Percentiles rank a stretch among this genome's conserved stretches.
These are phyloP conservation scores for Galbula dea DNA, from an alignment of 2,113 vertebrate species.

Conservation along the genomic window DNA sequence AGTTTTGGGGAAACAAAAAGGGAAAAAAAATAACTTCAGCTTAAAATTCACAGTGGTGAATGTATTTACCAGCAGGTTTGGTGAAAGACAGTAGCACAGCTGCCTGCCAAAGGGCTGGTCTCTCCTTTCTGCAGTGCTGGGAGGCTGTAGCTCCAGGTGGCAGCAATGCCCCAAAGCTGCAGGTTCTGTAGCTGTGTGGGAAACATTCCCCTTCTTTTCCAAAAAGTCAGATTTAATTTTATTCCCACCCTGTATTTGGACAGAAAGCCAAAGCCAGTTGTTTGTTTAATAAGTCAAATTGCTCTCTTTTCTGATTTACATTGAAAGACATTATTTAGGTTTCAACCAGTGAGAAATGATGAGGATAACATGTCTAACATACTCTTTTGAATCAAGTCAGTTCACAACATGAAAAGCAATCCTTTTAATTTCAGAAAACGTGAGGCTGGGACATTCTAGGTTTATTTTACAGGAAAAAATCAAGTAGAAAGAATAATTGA, in stretches of 20 bases:
- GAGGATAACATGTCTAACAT: neutral
- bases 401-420: neutral
- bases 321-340: neutral
- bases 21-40: neutral
- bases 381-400: neutral
- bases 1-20: neutral
- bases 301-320: neutral
- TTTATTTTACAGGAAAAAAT: neutral
- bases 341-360: neutral
- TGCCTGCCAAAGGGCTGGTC: neutral
- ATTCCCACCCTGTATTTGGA: neutral
- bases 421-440: neutral
- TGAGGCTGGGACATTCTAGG: neutral
- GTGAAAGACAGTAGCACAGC: neutral
- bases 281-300: neutral
- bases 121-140: accelerated
- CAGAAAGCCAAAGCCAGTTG: neutral
- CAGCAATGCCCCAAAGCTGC: neutral
- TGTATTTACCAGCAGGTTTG: neutral
- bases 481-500: neutral
- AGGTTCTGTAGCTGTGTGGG: neutral
- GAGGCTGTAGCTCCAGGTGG: neutral
- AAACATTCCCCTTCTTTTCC: neutral
- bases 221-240: neutral
- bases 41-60: neutral